Conservation (phyloP, 2,888 invertebrate species). For the Gastracanthus pulcherrimus region DNA sequence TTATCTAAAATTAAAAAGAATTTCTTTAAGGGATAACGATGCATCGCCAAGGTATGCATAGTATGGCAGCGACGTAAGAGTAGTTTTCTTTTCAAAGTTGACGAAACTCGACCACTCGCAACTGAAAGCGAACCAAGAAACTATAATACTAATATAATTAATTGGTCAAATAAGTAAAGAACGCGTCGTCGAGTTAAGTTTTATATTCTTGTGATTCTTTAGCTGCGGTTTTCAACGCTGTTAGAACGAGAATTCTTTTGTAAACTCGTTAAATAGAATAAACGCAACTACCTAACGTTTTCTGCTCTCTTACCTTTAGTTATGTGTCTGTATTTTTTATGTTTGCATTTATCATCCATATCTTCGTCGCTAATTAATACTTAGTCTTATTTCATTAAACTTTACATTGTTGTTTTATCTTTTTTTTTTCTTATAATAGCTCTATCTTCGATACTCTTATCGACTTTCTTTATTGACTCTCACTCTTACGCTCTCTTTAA, state of each 20-base stretch:
- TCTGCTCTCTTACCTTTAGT: conserved; percentile 54
- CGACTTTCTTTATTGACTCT: conserved; percentile 62
- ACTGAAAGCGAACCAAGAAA: conserved; percentile 43
- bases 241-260: conserved; percentile 41
- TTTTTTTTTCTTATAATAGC: conserved; percentile 51
- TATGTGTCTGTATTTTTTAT: conserved; percentile 57
- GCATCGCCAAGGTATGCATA: conserved; percentile 64
- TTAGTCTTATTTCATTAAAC: conserved; percentile 57
- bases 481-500: conserved; percentile 60
- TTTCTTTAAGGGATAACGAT: conserved; percentile 57
- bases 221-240: conserved; percentile 41
- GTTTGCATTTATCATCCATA: conserved; percentile 50
- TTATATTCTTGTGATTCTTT: conserved; percentile 37
- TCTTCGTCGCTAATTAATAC: conserved; percentile 56
- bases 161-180: conserved; percentile 44
- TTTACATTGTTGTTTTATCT: conserved; percentile 55
- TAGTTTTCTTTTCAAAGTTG: conserved; percentile 51
- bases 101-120: conserved; percentile 41
- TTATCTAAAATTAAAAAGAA: conserved; percentile 56
- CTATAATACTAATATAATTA: conserved; percentile 41
- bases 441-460: conserved; percentile 55
- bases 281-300: conserved; percentile 67
- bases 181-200: conserved; percentile 42
- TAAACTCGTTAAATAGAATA: conserved; percentile 65
- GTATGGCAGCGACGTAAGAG: conserved; percentile 70